Evolutionary conservation across 2,797 vertebrate genomes (phyloP).

Genomic region (Sebastes itinus): DNA sequence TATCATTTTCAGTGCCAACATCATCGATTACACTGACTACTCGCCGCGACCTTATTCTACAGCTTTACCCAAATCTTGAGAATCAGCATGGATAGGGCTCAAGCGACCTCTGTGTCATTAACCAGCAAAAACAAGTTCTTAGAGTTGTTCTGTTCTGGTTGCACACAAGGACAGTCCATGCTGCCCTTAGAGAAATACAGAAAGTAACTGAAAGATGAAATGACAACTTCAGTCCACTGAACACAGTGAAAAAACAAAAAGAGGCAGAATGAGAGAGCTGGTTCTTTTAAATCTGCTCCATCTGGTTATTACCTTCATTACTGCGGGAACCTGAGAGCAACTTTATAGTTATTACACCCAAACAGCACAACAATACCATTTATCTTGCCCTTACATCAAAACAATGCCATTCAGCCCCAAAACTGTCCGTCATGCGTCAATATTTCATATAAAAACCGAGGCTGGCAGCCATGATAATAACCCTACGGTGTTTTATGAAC

Average conservation of each 20-base stretch:
- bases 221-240: conserved; percentile 18
- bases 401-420: conserved; percentile 42
- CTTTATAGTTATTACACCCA: conserved; percentile 42
- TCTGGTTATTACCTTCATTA: conserved; percentile 69
- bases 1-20: accelerated
- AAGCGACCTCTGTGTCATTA: conserved; percentile 3
- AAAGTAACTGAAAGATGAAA: conserved; percentile 21
- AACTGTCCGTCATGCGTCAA: conserved; percentile 25
- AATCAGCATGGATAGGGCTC: not conserved
- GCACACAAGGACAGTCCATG: not conserved
- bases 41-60: accelerated
- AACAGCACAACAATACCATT: conserved; percentile 20
- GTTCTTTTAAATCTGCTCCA: conserved; percentile 26
- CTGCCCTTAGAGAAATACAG: not conserved
- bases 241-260: not conserved
- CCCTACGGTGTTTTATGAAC: conserved; percentile 42
- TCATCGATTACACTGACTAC: too few species aligned
- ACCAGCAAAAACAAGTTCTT: not conserved
- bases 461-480: conserved; percentile 22
- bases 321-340: conserved; percentile 27
- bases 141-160: not conserved
- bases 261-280: not conserved
- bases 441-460: conserved; percentile 38
- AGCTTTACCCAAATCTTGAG: not conserved
- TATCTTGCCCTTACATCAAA: conserved; percentile 30